phyloP scores from a whole-genome alignment of 2,888 invertebrate genomes.

The Microctonus brassicae region DNA sequence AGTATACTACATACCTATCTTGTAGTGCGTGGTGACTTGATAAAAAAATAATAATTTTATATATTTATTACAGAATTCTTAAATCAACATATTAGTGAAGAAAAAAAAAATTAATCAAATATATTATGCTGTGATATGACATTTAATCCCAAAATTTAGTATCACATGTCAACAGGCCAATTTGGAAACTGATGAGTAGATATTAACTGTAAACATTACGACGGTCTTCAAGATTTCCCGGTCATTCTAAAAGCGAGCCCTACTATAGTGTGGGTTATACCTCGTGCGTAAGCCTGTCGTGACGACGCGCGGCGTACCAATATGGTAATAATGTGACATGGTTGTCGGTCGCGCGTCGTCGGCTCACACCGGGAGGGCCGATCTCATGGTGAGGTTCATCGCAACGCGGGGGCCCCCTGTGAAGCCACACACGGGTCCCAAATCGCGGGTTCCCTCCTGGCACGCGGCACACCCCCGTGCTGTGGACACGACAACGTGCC shows the following conservation, averaged over 20 bases:
- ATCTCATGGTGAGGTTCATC: constrained; percentile 60
- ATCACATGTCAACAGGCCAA: constrained; percentile 25
- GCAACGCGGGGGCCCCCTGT: constrained; percentile 59
- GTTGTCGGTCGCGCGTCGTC: constrained; percentile 69
- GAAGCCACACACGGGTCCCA: constrained; percentile 49
- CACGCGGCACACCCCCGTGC: constrained; percentile 67
- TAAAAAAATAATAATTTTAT: not conserved
- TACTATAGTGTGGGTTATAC: constrained; percentile 5
- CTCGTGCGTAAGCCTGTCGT: constrained; percentile 57
- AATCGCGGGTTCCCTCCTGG: constrained; percentile 55
- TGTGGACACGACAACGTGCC: constrained; percentile 27
- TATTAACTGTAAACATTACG: constrained; percentile 32
- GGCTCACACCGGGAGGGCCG: constrained; percentile 67
- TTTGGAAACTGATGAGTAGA: constrained; percentile 20
- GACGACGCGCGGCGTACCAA: constrained; percentile 65
- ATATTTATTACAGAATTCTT: not conserved
- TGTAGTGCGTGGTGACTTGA: not conserved
- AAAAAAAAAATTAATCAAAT: not conserved
- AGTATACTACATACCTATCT: not conserved
- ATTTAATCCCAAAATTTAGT: constrained; percentile 1
- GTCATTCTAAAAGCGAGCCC: constrained; percentile 9
- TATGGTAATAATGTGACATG: constrained; percentile 68
- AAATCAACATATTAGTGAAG: not conserved
- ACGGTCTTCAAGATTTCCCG: constrained; percentile 20
- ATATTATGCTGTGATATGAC: not conserved